Evolutionary conservation across 2,888 invertebrate genomes (phyloP).

Genomic region (Digitonthophagus gazella): DNA sequence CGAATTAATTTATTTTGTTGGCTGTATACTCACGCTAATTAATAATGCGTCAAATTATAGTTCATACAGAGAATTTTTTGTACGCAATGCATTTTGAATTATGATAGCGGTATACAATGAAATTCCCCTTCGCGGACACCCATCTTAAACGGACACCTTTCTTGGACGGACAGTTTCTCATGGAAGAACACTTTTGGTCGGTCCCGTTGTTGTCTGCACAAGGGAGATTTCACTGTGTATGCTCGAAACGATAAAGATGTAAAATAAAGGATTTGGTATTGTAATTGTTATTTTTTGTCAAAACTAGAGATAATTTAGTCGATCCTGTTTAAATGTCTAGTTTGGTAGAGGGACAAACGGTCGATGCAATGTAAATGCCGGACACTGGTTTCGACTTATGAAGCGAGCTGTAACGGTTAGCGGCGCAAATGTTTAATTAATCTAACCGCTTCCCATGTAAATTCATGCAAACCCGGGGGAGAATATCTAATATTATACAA

Average conservation of each 20-base stretch:
- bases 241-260: background rate
- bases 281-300: background rate
- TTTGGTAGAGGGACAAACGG: background rate
- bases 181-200: no score
- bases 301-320: background rate
- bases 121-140: no score
- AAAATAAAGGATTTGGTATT: background rate
- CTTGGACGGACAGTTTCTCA: no score
- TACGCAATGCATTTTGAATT: background rate
- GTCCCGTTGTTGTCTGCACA: no score
- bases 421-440: slow-evolving; percentile 29
- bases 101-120: no score
- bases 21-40: no score
- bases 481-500: slow-evolving; percentile 39
- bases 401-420: slow-evolving; percentile 20
- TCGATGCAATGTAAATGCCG: background rate
- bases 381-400: background rate
- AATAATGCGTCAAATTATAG: background rate
- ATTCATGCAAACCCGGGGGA: slow-evolving; percentile 41
- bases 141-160: no score
- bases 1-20: no score
- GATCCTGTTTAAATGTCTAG: background rate
- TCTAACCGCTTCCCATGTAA: slow-evolving; percentile 27
- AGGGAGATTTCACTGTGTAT: no score
- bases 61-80: background rate